Conservation (phyloP, 2,797 vertebrate species). For the Heliangelus exortis region DNA sequence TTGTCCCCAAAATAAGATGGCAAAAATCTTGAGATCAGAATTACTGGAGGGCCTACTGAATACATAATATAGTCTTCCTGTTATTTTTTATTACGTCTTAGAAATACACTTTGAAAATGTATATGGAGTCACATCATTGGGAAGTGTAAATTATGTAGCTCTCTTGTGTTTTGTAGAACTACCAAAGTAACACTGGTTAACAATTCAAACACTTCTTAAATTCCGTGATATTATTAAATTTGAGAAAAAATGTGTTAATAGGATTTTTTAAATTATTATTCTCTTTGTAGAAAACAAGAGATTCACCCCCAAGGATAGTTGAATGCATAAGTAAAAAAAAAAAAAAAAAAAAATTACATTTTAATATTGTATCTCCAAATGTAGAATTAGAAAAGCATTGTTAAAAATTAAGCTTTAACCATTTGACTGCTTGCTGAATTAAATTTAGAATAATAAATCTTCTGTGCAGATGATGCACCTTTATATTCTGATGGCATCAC, state of each 20-base stretch:
- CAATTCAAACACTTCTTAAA: neutral
- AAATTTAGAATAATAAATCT: neutral
- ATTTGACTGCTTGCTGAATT: neutral
- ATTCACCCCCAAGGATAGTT: neutral
- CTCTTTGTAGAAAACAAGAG: neutral
- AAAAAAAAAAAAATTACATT: neutral
- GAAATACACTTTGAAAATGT: neutral
- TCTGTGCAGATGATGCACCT: neutral
- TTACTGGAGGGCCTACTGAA: neutral
- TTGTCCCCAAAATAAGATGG: neutral
- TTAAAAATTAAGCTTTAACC: neutral
- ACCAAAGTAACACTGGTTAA: neutral
- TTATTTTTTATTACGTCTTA: neutral
- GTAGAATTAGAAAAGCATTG: neutral
- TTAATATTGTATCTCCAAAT: neutral
- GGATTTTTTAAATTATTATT: neutral
- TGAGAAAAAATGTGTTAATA: neutral
- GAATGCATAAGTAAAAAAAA: neutral
- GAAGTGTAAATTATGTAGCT: neutral
- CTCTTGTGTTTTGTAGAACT: neutral
- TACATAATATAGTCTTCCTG: neutral
- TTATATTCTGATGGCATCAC: neutral
- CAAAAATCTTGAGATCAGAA: neutral
- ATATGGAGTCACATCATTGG: neutral
- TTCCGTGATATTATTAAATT: neutral